Conservation (phyloP, 2,888 invertebrate species). For the Pharmacophagus antenor region DNA sequence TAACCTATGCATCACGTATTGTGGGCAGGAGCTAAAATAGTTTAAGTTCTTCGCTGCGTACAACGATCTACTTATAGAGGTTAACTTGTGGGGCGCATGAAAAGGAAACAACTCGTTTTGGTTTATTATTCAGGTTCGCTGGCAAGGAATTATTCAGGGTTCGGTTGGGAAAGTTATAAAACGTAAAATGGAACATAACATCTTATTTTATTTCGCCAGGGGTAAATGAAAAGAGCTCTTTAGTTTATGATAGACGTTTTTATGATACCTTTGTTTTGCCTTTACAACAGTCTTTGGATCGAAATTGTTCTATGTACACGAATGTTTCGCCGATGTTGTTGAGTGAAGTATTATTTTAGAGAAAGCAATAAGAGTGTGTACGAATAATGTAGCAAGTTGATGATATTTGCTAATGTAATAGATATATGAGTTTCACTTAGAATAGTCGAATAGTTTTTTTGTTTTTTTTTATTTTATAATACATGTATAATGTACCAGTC, state of each 20-base stretch:
- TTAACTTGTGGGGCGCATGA: conserved; percentile 9
- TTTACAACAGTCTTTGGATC: background rate
- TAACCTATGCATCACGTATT: no score
- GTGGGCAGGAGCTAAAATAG: no score
- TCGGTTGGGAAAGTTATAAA: conserved; percentile 18
- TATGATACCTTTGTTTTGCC: background rate
- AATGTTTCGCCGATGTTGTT: no score
- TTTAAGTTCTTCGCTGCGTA: background rate
- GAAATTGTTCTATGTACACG: no score
- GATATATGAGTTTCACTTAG: no score
- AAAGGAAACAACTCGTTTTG: conserved; percentile 1
- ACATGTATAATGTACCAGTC: no score
- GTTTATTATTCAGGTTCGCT: conserved; percentile 23
- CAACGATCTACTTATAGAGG: conserved; percentile 13
- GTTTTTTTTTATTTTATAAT: no score
- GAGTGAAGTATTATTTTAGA: no score
- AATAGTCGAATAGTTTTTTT: no score
- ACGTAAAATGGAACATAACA: conserved; percentile 14
- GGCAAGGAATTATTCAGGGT: conserved; percentile 13
- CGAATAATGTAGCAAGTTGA: no score
- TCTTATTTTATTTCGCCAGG: conserved; percentile 18
- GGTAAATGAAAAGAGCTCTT: conserved; percentile 2
- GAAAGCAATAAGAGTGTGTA: no score
- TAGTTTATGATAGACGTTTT: conserved; percentile 2
- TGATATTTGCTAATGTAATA: no score